Conservation (phyloP, 2,797 vertebrate species). For the Pteronotus mesoamericanus region DNA sequence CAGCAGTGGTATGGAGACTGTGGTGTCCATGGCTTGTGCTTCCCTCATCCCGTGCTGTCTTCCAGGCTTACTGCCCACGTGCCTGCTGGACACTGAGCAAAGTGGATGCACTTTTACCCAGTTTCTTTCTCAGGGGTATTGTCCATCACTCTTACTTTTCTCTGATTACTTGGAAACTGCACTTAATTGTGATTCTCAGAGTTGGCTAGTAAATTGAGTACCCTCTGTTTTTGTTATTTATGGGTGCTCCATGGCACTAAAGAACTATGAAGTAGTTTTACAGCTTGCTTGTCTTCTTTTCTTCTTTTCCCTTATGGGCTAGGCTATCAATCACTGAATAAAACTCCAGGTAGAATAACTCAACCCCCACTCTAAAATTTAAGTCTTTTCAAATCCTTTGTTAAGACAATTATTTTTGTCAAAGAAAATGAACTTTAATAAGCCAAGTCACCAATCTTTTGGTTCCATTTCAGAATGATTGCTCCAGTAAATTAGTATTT, state of each 20-base stretch:
- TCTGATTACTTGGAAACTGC: background rate
- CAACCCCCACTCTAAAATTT: background rate
- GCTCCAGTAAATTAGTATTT: slow-evolving; percentile 64
- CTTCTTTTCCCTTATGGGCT: background rate
- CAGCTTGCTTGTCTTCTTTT: background rate
- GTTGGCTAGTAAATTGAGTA: background rate
- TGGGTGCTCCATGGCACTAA: background rate
- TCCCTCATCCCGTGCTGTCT: background rate
- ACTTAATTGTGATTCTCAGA: background rate
- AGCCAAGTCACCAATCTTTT: slow-evolving; percentile 59
- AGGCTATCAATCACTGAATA: background rate
- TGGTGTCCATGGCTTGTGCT: background rate
- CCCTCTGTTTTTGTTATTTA: background rate
- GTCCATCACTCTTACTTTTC: background rate
- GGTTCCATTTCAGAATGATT: slow-evolving; percentile 65
- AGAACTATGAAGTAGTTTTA: background rate
- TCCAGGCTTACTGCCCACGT: background rate
- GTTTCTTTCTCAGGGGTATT: background rate
- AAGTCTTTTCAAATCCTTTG: slow-evolving; percentile 37
- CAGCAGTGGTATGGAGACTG: background rate
- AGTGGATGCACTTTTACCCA: background rate
- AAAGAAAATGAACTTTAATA: slow-evolving; percentile 56
- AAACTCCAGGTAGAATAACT: slow-evolving; percentile 37
- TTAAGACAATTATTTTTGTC: slow-evolving; percentile 45
- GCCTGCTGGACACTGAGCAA: background rate